Percentiles rank a stretch among this genome's conserved stretches.
phyloP scores from a whole-genome alignment of 1,140 invertebrate species.

The Drosophila simulans region DNA sequence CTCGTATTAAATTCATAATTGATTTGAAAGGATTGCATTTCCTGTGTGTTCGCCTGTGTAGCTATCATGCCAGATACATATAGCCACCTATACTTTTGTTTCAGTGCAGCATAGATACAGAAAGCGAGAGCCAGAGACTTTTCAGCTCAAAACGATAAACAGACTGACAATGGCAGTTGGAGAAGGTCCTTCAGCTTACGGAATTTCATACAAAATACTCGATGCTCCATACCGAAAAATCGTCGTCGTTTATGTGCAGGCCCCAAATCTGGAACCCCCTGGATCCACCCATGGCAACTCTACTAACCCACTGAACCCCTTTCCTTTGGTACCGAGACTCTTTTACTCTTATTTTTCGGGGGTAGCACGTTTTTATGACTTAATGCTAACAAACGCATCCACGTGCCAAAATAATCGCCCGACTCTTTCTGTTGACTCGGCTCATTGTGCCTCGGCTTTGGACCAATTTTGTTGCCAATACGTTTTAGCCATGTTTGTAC shows the following conservation, averaged over 20 bases:
- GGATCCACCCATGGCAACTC: neutral
- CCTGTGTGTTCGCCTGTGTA: too few relatives aligned
- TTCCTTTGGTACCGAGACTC: slow-evolving; percentile 5
- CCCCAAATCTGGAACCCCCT: neutral
- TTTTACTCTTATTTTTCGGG: neutral
- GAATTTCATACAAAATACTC: slow-evolving; percentile 30
- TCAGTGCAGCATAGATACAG: slow-evolving; percentile 6
- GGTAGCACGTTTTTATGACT: slow-evolving; percentile 80
- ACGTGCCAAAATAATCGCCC: slow-evolving; percentile 82
- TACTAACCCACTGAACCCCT: slow-evolving; percentile 24
- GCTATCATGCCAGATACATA: too few relatives aligned
- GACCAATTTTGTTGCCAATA: slow-evolving; percentile 76
- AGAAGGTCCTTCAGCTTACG: slow-evolving; percentile 37
- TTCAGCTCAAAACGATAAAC: slow-evolving; percentile 70
- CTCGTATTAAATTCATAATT: too few relatives aligned
- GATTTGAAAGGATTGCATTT: too few relatives aligned
- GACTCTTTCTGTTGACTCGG: slow-evolving; percentile 74
- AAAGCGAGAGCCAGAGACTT: slow-evolving; percentile 47
- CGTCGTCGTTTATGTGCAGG: slow-evolving; percentile 31
- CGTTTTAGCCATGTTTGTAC: slow-evolving; percentile 82
- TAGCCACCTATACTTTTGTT: neutral
- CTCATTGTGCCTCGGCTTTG: slow-evolving; percentile 65
- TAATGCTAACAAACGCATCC: slow-evolving; percentile 82
- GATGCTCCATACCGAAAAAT: slow-evolving; percentile 33
- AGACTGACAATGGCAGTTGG: slow-evolving; percentile 68